A percentile compares a stretch with the other conserved stretches of the same genome.
These are phyloP conservation scores for Sarcophaga carnaria DNA, from an alignment of 2,888 invertebrate genomes.

Conservation along the genomic window DNA sequence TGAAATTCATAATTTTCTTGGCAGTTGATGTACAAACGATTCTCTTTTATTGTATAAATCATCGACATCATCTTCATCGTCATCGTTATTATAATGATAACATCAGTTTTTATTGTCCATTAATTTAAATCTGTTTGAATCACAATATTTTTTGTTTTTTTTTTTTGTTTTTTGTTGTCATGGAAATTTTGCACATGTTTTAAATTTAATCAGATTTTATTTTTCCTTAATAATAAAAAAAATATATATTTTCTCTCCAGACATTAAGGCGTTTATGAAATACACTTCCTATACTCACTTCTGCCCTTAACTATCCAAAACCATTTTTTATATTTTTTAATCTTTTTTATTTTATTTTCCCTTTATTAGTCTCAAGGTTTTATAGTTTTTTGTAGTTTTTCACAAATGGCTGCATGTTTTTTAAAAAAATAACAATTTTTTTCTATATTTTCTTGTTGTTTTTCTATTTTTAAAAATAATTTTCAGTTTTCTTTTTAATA, in stretches of 20 bases:
- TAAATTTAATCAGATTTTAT: not conserved
- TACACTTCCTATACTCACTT: not conserved
- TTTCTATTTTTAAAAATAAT: not conserved
- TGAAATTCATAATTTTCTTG: not conserved
- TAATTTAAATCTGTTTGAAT: not conserved
- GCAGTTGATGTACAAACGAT: not conserved
- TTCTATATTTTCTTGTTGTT: slow-evolving; percentile 23
- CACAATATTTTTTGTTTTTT: not conserved
- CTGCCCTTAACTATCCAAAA: no score
- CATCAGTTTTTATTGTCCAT: not conserved
- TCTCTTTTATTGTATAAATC: not conserved
- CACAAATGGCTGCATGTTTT: not conserved
- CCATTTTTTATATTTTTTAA: no score
- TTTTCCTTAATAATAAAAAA: not conserved
- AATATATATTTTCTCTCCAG: not conserved
- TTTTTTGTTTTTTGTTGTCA: not conserved
- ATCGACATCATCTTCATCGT: no score
- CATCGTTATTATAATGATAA: no score
- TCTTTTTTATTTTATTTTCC: slow-evolving; percentile 13
- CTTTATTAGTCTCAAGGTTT: slow-evolving; percentile 46
- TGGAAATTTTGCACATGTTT: not conserved
- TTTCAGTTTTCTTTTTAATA: not conserved
- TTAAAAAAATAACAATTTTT: slow-evolving; percentile 24
- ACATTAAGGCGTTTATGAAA: slow-evolving; percentile 44
- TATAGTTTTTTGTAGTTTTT: slow-evolving; percentile 26